Conservation (phyloP, 2,888 invertebrate species). For the Crossocerus cetratus region DNA sequence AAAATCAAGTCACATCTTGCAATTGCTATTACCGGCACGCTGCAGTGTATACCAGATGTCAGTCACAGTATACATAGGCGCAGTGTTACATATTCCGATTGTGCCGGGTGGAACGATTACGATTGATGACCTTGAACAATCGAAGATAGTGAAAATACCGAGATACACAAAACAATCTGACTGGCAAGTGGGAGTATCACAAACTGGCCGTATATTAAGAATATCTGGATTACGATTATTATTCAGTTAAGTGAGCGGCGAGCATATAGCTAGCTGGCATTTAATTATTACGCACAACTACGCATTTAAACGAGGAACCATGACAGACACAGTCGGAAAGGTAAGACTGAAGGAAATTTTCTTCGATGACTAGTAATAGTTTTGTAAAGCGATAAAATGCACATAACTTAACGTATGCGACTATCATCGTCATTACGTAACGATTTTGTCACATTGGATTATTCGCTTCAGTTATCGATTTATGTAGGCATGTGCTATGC, state of each 20-base stretch:
- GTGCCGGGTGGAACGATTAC: constrained; percentile 15
- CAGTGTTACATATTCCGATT: constrained; percentile 3
- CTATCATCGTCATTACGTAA: not conserved
- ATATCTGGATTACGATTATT: too few relatives aligned
- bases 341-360: constrained; percentile 42
- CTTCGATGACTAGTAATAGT: too few relatives aligned
- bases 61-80: constrained; percentile 5
- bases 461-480: not conserved
- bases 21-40: too few relatives aligned
- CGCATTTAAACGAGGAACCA: constrained; percentile 36
- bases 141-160: not conserved
- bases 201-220: too few relatives aligned
- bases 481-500: too few relatives aligned
- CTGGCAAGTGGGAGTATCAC: too few relatives aligned
- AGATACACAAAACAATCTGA: not conserved
- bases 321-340: constrained; percentile 67
- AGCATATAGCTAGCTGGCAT: too few relatives aligned
- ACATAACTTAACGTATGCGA: too few relatives aligned
- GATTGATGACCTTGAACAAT: constrained; percentile 20
- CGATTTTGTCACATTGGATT: not conserved
- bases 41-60: constrained; percentile 13
- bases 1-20: too few relatives aligned
- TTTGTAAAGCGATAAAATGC: too few relatives aligned
- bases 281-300: too few relatives aligned
- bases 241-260: too few relatives aligned